Percentiles rank a stretch among this genome's conserved stretches.
These are phyloP conservation scores for Synanthedon tipuliformis DNA, from an alignment of 2,888 invertebrate genomes.

Conservation along the genomic window DNA sequence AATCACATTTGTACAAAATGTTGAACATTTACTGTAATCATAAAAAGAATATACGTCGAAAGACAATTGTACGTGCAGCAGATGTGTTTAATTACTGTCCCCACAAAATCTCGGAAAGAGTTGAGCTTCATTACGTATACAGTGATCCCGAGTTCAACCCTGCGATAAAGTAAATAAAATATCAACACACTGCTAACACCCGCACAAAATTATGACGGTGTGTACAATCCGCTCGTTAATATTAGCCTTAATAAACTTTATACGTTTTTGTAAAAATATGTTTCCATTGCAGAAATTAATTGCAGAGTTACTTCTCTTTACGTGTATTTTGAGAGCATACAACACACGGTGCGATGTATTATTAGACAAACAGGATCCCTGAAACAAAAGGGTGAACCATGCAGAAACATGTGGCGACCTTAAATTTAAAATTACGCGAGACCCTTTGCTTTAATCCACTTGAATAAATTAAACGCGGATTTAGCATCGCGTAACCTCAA, in stretches of 20 bases:
- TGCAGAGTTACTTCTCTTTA: conserved; percentile 45
- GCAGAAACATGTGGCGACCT: conserved; percentile 42
- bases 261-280: conserved; percentile 47
- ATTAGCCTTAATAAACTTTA: conserved; percentile 55
- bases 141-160: conserved; percentile 31
- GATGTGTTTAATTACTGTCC: conserved; percentile 66
- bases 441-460: conserved; percentile 28
- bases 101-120: conserved; percentile 54
- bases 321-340: conserved; percentile 10
- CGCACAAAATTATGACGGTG: conserved; percentile 39
- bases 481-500: conserved; percentile 20
- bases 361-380: conserved; percentile 41
- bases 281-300: conserved; percentile 43
- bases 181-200: conserved; percentile 53
- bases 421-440: conserved; percentile 48
- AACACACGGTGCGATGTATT: conserved; percentile 28
- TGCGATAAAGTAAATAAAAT: conserved; percentile 60
- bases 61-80: conserved; percentile 52
- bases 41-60: conserved; percentile 28
- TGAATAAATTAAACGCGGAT: conserved; percentile 28
- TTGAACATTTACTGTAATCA: conserved; percentile 29
- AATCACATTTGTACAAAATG: conserved; percentile 16
- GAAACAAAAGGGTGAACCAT: conserved; percentile 35
- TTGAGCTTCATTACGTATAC: conserved; percentile 51
- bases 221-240: conserved; percentile 32